Evolutionary conservation across 2,797 vertebrate genomes (phyloP).

Genomic region (Nyctibius grandis): DNA sequence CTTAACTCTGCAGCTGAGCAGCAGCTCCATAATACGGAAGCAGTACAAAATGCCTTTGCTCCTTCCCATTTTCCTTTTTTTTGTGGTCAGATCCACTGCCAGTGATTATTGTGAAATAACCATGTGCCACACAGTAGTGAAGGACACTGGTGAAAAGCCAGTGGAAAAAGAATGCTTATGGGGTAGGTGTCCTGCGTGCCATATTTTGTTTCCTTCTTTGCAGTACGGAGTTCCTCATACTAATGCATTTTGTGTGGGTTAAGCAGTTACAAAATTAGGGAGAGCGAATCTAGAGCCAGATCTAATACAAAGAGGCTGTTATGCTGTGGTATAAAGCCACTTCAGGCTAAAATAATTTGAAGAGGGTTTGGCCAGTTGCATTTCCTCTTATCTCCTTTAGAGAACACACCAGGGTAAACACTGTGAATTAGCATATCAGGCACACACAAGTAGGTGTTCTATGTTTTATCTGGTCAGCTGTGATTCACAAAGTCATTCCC

Average conservation of each 20-base stretch:
- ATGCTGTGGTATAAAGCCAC: not conserved
- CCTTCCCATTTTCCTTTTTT: not conserved
- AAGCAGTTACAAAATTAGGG: not conserved
- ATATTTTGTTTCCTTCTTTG: not conserved
- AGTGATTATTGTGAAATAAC: not conserved
- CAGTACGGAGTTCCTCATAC: not conserved
- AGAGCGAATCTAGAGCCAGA: not conserved
- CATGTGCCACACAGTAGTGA: not conserved
- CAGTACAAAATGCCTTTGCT: not conserved
- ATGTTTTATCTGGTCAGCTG: not conserved
- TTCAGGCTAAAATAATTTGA: not conserved
- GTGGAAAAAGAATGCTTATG: not conserved
- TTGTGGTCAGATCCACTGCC: not conserved
- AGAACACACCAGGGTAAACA: not conserved
- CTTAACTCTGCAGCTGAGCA: not conserved
- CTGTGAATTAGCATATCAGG: not conserved
- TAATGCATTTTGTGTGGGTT: not conserved
- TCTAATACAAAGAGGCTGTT: not conserved
- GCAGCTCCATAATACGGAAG: not conserved
- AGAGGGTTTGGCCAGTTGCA: not conserved
- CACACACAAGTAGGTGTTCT: not conserved
- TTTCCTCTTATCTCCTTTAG: not conserved
- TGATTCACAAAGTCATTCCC: not conserved
- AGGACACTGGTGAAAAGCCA: not conserved
- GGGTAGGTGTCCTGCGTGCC: not conserved